Conservation (phyloP, 2,888 invertebrate genomes). For the Argyresthia albistria region DNA sequence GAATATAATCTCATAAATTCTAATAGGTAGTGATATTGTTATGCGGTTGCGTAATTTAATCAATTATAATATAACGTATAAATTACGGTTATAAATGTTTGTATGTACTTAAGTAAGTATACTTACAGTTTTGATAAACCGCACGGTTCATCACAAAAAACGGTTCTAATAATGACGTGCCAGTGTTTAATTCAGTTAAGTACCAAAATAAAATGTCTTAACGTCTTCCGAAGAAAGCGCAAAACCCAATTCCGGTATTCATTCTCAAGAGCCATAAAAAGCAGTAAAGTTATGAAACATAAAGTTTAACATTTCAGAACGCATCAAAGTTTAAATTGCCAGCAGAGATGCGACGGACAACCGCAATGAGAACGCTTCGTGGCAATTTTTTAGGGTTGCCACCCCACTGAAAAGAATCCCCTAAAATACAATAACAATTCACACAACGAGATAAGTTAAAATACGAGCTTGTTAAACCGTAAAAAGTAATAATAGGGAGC, state of each 20-base stretch:
- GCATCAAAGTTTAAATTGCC: conserved; percentile 8
- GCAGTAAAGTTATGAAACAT: background rate
- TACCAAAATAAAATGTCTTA: too few species aligned
- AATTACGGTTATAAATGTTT: too few species aligned
- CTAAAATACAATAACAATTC: conserved; percentile 52
- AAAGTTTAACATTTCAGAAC: background rate
- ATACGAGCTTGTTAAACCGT: conserved; percentile 70
- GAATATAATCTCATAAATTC: too few species aligned
- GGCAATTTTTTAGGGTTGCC: conserved; percentile 25
- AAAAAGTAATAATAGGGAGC: conserved; percentile 66
- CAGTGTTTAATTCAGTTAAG: too few species aligned
- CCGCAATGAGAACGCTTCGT: conserved; percentile 18
- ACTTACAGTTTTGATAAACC: background rate
- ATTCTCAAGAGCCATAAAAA: background rate
- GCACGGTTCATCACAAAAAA: background rate
- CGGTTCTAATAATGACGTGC: too few species aligned
- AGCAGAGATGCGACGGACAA: conserved; percentile 10
- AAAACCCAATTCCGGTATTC: background rate
- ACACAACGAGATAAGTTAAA: conserved; percentile 66
- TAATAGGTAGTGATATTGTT: background rate
- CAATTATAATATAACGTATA: too few species aligned
- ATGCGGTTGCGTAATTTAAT: too few species aligned
- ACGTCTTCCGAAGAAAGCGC: background rate
- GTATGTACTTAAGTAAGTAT: background rate
- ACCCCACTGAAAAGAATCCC: conserved; percentile 35